A percentile compares a stretch with the other conserved stretches of the same genome.
phyloP scores from a whole-genome alignment of 1,140 invertebrate genomes.

The Papilio dardanus region DNA sequence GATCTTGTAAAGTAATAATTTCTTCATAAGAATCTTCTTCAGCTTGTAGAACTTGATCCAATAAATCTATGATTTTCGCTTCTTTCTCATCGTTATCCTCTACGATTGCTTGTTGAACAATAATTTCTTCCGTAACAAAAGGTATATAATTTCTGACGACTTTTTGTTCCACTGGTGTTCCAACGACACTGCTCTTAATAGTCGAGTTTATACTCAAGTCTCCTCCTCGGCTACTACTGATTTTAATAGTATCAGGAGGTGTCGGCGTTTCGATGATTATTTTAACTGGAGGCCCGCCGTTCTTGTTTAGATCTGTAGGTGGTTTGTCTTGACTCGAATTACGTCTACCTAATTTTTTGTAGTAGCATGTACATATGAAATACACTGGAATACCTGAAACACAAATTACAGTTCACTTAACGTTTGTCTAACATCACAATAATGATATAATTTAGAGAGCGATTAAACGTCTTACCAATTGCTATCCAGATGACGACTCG shows the following conservation, averaged over 20 bases:
- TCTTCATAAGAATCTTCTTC: slow-evolving; percentile 74
- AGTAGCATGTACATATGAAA: slow-evolving; percentile 61
- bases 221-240: slow-evolving; percentile 55
- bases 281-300: slow-evolving; percentile 65
- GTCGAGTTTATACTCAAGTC: slow-evolving; percentile 42
- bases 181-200: slow-evolving; percentile 41
- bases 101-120: slow-evolving; percentile 61
- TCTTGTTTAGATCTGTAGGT: slow-evolving; percentile 48
- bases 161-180: slow-evolving; percentile 46
- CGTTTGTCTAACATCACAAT: neutral
- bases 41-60: slow-evolving; percentile 76
- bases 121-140: slow-evolving; percentile 58
- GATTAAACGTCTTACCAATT: slow-evolving; percentile 81
- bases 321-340: slow-evolving; percentile 48
- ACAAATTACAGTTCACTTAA: slow-evolving; percentile 7
- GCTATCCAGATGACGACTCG: slow-evolving; percentile 91
- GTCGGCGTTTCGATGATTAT: slow-evolving; percentile 72
- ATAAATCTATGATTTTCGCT: slow-evolving; percentile 75
- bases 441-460: neutral
- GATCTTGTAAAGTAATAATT: slow-evolving; percentile 62
- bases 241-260: slow-evolving; percentile 62
- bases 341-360: slow-evolving; percentile 49
- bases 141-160: slow-evolving; percentile 45
- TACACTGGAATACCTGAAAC: slow-evolving; percentile 73
- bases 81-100: slow-evolving; percentile 76